Percentiles rank a stretch among this genome's conserved stretches.
These are phyloP conservation scores for Spinus pinus DNA, from an alignment of 2,797 vertebrate genomes.

Conservation along the genomic window DNA sequence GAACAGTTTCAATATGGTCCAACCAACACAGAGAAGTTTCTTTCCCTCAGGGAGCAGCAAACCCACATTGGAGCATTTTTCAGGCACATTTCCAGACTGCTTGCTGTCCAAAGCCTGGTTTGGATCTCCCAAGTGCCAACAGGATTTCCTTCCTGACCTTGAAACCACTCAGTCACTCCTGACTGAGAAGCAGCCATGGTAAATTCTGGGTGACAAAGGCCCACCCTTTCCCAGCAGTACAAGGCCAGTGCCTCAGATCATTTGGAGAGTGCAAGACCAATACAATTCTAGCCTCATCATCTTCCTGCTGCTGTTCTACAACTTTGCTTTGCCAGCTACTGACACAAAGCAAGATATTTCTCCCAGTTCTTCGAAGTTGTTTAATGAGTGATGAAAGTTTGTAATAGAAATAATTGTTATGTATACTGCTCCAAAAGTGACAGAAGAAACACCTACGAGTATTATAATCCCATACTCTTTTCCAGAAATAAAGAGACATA, in stretches of 20 bases:
- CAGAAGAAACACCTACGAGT: background rate
- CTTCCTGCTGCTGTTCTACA: background rate
- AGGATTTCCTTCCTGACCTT: background rate
- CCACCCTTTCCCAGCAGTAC: background rate
- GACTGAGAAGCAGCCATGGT: background rate
- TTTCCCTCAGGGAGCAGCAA: background rate
- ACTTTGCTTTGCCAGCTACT: background rate
- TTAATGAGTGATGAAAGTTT: background rate
- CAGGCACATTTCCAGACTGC: background rate
- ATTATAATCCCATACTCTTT: background rate
- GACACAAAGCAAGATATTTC: background rate
- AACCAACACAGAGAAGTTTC: background rate
- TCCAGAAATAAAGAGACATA: constrained; percentile 1
- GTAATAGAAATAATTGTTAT: constrained; percentile 15
- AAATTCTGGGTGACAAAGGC: background rate
- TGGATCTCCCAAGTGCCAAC: background rate
- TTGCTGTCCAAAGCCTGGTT: background rate
- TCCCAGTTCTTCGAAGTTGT: background rate
- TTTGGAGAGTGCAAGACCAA: background rate
- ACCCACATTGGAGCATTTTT: background rate
- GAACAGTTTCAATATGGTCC: background rate
- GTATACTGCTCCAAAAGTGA: background rate
- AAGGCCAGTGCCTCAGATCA: background rate
- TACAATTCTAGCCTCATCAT: background rate
- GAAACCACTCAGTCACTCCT: background rate